Evolutionary conservation across 2,797 vertebrate genomes (phyloP).

Genomic region (Anguilla megastoma): DNA sequence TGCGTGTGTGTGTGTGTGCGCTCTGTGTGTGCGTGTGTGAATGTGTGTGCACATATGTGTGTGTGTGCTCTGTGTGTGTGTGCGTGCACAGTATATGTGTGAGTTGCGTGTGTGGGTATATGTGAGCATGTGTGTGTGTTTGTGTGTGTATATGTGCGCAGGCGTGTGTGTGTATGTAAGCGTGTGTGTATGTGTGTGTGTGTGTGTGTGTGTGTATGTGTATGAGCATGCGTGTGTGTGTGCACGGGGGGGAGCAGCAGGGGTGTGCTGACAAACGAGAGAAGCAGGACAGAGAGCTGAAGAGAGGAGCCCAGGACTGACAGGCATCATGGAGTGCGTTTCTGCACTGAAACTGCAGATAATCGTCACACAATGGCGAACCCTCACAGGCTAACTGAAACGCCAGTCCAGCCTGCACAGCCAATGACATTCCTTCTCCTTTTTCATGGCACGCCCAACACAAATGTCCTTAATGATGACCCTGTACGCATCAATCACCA

Average conservation of each 20-base stretch:
- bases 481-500: conserved; percentile 65
- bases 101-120: neutral
- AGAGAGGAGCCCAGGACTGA: conserved; percentile 44
- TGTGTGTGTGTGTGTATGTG: conserved; percentile 8
- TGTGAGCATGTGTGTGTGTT: neutral
- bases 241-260: conserved; percentile 38
- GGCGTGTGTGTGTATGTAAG: conserved; percentile 42
- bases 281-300: conserved; percentile 12
- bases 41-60: neutral
- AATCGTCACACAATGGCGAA: conserved; percentile 43
- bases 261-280: conserved; percentile 19
- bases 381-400: conserved; percentile 51
- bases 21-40: neutral
- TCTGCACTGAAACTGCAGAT: conserved; percentile 41
- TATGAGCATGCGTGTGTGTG: conserved; percentile 32
- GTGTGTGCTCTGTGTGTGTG: conserved; percentile 40
- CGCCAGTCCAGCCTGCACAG: conserved; percentile 56
- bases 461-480: conserved; percentile 58
- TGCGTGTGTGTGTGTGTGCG: neutral
- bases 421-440: conserved; percentile 51
- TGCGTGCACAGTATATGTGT: conserved; percentile 31
- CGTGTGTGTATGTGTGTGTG: neutral
- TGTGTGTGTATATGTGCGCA: conserved; percentile 30
- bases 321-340: conserved; percentile 51
- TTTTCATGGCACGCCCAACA: conserved; percentile 53